Conservation (phyloP, 2,113 vertebrate species). For the Mungos mungo region DNA sequence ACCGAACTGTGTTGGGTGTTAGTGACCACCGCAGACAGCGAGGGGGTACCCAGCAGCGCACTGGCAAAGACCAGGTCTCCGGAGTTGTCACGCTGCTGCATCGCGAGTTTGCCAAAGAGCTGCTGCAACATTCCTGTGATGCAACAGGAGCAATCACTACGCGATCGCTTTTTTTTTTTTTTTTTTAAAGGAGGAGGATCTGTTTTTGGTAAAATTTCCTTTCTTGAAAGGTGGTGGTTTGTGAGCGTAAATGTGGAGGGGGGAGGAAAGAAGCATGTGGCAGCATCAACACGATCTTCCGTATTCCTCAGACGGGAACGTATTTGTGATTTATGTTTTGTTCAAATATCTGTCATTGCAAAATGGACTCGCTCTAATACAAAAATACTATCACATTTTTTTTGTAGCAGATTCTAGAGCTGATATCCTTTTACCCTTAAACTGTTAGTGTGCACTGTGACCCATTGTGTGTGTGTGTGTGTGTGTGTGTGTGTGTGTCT, state of each 20-base stretch:
- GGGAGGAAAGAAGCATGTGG: neutral
- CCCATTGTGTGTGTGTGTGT: neutral
- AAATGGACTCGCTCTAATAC: neutral
- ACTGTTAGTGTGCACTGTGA: too few relatives aligned
- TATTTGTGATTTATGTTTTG: neutral
- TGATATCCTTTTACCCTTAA: neutral
- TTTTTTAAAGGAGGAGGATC: neutral
- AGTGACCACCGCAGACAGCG: too few relatives aligned
- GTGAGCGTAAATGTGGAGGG: neutral
- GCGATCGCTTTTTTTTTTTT: neutral
- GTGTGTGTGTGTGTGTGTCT: neutral
- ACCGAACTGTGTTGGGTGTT: neutral
- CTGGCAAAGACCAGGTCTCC: neutral
- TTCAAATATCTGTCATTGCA: neutral
- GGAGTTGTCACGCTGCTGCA: accelerated
- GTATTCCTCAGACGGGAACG: neutral
- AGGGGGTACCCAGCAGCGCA: too few relatives aligned
- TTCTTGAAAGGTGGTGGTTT: neutral
- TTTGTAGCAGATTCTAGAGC: neutral
- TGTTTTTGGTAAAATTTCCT: neutral
- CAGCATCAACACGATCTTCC: neutral
- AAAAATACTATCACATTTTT: neutral
- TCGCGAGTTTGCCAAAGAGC: neutral
- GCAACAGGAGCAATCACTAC: neutral
- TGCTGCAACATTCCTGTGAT: neutral